These are phyloP conservation scores for Ladona fulva DNA, from an alignment of 1,140 invertebrate species.

Conservation along the genomic window DNA sequence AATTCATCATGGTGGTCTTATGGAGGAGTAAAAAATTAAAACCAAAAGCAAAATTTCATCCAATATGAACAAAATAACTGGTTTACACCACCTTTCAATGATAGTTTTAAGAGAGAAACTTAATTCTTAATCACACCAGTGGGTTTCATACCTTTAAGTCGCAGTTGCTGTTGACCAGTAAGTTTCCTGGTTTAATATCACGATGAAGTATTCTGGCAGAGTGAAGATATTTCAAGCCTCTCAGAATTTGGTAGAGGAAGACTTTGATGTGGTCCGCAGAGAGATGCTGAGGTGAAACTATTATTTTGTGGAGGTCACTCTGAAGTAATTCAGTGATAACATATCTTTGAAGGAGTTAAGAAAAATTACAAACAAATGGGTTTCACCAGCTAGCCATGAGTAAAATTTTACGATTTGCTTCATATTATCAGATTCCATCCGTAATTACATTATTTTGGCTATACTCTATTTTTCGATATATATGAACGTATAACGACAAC, in stretches of 20 bases:
- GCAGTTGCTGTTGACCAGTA: slow-evolving; percentile 97
- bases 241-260: slow-evolving; percentile 99
- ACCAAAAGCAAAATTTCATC: no score
- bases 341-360: slow-evolving; percentile 70
- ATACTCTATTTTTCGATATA: no score
- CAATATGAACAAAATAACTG: no score
- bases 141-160: slow-evolving; percentile 69
- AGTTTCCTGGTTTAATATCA: slow-evolving; percentile 98
- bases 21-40: no score
- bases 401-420: no score
- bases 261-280: slow-evolving; percentile 99
- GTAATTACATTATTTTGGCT: no score
- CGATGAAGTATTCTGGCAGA: slow-evolving; percentile 94
- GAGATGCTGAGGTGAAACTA: slow-evolving; percentile 96
- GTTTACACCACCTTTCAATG: no score
- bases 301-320: slow-evolving; percentile 99
- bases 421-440: no score
- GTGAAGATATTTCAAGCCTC: slow-evolving; percentile 96
- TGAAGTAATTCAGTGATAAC: slow-evolving; percentile 98
- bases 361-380: no score
- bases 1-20: no score
- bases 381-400: no score
- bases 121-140: not conserved
- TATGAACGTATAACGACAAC: no score
- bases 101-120: not conserved